A percentile compares a stretch with the other conserved stretches of the same genome.
These are phyloP conservation scores for Habroteleia sp. DNA, from an alignment of 2,888 invertebrate species.

Conservation along the genomic window DNA sequence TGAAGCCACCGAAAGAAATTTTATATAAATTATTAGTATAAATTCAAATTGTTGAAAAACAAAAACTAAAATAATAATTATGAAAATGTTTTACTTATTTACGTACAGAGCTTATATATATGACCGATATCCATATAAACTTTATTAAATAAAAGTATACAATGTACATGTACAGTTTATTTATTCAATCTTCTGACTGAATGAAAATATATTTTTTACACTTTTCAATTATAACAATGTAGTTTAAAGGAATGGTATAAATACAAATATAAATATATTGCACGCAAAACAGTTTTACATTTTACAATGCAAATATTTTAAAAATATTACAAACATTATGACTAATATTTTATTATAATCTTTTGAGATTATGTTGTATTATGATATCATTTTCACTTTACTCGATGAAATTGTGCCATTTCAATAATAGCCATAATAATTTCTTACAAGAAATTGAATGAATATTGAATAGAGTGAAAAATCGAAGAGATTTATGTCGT, in stretches of 20 bases:
- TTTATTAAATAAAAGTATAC: conserved; percentile 28
- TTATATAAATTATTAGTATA: conserved; percentile 78
- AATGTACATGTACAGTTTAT: conserved; percentile 27
- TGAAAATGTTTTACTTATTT: no score
- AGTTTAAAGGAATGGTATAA: no score
- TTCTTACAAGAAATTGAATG: not conserved
- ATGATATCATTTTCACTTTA: conserved; percentile 14
- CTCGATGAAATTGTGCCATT: conserved; percentile 5
- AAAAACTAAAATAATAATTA: no score
- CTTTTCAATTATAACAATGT: conserved; percentile 71
- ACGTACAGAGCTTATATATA: conserved; percentile 1
- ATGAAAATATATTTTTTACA: conserved; percentile 76
- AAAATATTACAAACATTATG: conserved; percentile 21
- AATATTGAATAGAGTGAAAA: no score
- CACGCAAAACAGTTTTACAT: conserved; percentile 22
- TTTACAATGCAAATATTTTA: conserved; percentile 14
- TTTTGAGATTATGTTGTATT: conserved; percentile 27
- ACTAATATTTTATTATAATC: conserved; percentile 8
- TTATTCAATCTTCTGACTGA: conserved; percentile 70
- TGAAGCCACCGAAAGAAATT: conserved; percentile 85
- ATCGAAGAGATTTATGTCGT: no score
- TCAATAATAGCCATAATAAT: not conserved
- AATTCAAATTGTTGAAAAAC: not conserved
- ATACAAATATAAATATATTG: conserved; percentile 61
- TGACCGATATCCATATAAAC: conserved; percentile 15